Base-by-base conservation (phyloP, 35 echinoderm and acorn worm species). In the Apostichopus japonicus region DNA sequence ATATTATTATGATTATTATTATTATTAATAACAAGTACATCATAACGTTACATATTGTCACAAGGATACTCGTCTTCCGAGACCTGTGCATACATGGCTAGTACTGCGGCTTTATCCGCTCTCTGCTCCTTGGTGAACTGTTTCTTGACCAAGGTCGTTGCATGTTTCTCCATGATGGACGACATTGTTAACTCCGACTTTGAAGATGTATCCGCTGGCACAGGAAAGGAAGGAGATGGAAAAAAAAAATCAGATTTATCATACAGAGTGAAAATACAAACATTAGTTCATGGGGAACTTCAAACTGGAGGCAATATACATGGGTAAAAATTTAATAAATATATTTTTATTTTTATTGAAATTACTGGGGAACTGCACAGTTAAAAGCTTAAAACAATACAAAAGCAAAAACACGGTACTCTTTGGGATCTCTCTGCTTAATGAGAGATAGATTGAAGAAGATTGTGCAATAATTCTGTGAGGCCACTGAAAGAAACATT, bases 1-100 rank as follows among this genome's bases (percentile, higher is more conserved):
- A 44, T 4, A 44, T 44, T 44, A 44, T 44, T 44, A 44, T 44
- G 2, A 44, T 44, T 44, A 44, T 44, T 44, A 44, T n/a, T n/a
- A 44, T 44, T 4, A 44, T 44, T 44, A 44, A 44, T 44, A 44
- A 44, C 4, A 44, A 44, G 33, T 44, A 44, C 33, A 44, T 33
- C 27, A 33, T 4, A 44, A 44, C 33, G 4, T 1, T 44, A 1
- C 2, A 33, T 33, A 44, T 44, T 44, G 33, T 44, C 33, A 4
- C 33, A 96, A 96, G 94, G 94, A 96, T 96, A 96, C 92, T 96
- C 92, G 16, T 94, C 94, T 56, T 96, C 94, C 2, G 94, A 96
- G 17, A 96, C 83, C 71, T 96, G 91, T 15, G 77, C 94, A 87
- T 93, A 96, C 56, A 88, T 71, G 0, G 91, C 92, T 19, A 96